These are phyloP conservation scores for Drosophila kohkoa DNA, from an alignment of 1,140 invertebrate species.

Conservation along the genomic window DNA sequence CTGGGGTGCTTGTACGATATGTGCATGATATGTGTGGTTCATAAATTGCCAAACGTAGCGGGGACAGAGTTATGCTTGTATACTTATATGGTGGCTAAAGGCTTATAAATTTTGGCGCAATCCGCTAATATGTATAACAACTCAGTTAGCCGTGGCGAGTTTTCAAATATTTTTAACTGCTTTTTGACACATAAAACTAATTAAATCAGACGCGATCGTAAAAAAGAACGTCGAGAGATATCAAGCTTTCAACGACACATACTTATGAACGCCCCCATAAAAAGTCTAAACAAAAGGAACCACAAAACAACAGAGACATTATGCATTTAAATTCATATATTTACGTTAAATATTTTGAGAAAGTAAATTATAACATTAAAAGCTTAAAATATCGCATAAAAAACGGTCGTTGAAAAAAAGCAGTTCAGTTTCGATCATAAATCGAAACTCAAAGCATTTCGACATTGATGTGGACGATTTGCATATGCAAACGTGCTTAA, in stretches of 20 bases:
- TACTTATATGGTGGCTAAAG: too few species aligned
- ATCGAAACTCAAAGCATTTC: constrained; percentile 1
- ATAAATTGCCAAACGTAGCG: constrained; percentile 50
- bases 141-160: constrained; percentile 31
- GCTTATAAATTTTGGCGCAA: constrained; percentile 22
- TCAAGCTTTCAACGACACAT: constrained; percentile 28
- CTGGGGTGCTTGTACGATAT: neutral
- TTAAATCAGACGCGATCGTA: constrained; percentile 72
- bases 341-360: constrained; percentile 69
- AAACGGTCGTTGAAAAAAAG: constrained; percentile 31
- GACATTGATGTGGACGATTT: constrained; percentile 36
- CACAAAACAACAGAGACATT: constrained; percentile 25
- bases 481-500: constrained; percentile 67
- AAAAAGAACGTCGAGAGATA: constrained; percentile 45
- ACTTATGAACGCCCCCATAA: constrained; percentile 42
- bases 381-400: constrained; percentile 49
- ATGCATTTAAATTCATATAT: constrained; percentile 33
- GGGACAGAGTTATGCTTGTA: neutral
- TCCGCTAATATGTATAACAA: constrained; percentile 59
- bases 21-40: constrained; percentile 51
- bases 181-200: constrained; percentile 66
- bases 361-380: constrained; percentile 79
- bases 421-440: constrained; percentile 24
- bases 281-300: constrained; percentile 52
- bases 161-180: constrained; percentile 52